These are phyloP conservation scores for Solen grandis DNA, from an alignment of 1,140 invertebrate species.

Conservation along the genomic window DNA sequence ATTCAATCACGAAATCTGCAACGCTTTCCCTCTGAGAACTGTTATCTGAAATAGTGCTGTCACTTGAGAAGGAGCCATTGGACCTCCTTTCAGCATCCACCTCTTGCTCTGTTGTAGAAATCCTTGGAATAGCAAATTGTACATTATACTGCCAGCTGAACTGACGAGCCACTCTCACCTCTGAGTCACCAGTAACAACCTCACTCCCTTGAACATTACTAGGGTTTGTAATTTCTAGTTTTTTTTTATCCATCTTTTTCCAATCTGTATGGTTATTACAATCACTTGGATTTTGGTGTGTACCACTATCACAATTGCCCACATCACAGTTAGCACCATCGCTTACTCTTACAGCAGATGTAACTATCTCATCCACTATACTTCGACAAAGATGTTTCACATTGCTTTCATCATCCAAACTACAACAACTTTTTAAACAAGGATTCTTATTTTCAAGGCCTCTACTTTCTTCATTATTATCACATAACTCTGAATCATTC, in stretches of 20 bases:
- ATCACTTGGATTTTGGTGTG: background rate
- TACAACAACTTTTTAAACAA: constrained; percentile 27
- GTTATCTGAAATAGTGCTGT: constrained; percentile 40
- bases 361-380: constrained; percentile 54
- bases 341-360: constrained; percentile 19
- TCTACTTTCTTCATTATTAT: background rate
- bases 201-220: too few species aligned
- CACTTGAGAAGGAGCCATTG: constrained; percentile 47
- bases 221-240: too few species aligned
- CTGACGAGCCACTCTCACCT: constrained; percentile 22
- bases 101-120: constrained; percentile 40
- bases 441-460: background rate
- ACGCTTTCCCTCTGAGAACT: constrained; percentile 18
- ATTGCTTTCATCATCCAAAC: constrained; percentile 10
- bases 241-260: too few species aligned
- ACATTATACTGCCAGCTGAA: constrained; percentile 67
- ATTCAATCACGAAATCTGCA: constrained; percentile 48
- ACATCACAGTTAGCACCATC: background rate
- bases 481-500: background rate
- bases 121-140: constrained; percentile 63
- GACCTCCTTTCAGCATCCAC: constrained; percentile 8
- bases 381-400: constrained; percentile 40
- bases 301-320: background rate
- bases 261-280: background rate
- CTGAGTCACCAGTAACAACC: background rate